These are phyloP conservation scores for Quadroppia sp. DNA, from an alignment of 2,888 invertebrate genomes.

Conservation along the genomic window DNA sequence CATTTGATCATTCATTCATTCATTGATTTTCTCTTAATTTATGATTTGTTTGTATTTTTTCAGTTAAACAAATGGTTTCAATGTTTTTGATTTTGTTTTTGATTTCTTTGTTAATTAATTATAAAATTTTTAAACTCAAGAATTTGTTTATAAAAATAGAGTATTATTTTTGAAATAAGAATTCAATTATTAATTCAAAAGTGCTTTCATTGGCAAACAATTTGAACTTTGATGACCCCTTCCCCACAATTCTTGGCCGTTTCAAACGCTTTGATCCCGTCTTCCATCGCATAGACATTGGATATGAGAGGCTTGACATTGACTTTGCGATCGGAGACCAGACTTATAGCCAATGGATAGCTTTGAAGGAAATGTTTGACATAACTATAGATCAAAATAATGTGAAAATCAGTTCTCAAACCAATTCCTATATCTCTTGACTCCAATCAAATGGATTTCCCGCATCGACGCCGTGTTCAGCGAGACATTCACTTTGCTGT, in stretches of 20 bases:
- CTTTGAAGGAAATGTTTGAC: constrained; percentile 31
- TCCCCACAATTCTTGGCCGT: constrained; percentile 45
- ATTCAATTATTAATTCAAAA: no score
- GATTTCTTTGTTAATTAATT: no score
- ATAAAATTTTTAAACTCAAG: no score
- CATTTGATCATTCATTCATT: neutral
- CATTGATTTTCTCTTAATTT: neutral
- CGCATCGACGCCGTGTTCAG: constrained; percentile 35
- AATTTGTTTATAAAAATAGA: no score
- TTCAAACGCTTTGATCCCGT: constrained; percentile 52
- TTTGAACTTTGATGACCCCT: constrained; percentile 36
- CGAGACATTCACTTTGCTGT: constrained; percentile 13
- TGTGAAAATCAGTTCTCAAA: no score
- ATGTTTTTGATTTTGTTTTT: neutral
- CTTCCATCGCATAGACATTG: constrained; percentile 45
- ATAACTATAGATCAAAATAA: no score
- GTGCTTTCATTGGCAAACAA: no score
- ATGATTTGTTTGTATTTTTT: neutral
- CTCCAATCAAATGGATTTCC: constrained; percentile 41
- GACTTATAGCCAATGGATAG: constrained; percentile 46
- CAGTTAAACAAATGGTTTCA: neutral
- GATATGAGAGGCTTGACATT: constrained; percentile 48
- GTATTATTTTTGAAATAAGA: no score
- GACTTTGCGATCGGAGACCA: constrained; percentile 46
- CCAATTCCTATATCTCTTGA: constrained; percentile 44